Conservation (phyloP, 2,113 vertebrate genomes). For the Chunga burmeisteri region DNA sequence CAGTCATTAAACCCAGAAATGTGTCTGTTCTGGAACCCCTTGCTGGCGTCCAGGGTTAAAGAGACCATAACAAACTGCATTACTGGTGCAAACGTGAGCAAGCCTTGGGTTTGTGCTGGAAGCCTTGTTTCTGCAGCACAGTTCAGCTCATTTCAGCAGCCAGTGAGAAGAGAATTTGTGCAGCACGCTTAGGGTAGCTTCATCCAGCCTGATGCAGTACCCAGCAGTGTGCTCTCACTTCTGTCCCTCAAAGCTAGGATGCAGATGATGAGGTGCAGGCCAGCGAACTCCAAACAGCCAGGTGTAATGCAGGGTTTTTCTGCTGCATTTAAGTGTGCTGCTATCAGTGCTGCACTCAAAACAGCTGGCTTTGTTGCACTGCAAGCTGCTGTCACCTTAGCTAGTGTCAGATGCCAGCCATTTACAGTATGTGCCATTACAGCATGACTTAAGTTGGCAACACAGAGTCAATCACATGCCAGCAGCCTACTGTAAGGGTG, state of each 20-base stretch:
- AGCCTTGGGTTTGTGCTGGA: background rate
- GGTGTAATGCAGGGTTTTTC: background rate
- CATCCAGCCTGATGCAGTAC: background rate
- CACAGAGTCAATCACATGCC: slow-evolving; percentile 47
- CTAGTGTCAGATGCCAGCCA: slow-evolving; percentile 61
- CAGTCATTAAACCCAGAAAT: background rate
- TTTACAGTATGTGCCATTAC: slow-evolving; percentile 42
- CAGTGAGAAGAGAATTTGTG: background rate
- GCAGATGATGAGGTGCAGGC: background rate
- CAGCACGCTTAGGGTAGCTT: background rate
- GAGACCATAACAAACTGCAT: background rate
- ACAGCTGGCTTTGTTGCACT: background rate
- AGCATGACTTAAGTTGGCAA: slow-evolving; percentile 53
- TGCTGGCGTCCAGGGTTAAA: background rate
- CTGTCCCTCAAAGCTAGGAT: background rate
- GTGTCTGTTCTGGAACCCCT: background rate
- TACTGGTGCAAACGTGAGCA: background rate
- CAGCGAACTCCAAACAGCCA: background rate
- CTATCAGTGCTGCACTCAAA: background rate
- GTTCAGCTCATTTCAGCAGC: background rate
- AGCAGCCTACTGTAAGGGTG: slow-evolving; percentile 47
- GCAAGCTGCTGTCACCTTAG: background rate
- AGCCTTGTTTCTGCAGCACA: background rate
- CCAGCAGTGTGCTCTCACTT: background rate
- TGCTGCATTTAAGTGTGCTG: background rate